A percentile compares a stretch with the other conserved stretches of the same genome.
phyloP scores from a whole-genome alignment of 2,797 vertebrate genomes.

The Gadopsis marmoratus region DNA sequence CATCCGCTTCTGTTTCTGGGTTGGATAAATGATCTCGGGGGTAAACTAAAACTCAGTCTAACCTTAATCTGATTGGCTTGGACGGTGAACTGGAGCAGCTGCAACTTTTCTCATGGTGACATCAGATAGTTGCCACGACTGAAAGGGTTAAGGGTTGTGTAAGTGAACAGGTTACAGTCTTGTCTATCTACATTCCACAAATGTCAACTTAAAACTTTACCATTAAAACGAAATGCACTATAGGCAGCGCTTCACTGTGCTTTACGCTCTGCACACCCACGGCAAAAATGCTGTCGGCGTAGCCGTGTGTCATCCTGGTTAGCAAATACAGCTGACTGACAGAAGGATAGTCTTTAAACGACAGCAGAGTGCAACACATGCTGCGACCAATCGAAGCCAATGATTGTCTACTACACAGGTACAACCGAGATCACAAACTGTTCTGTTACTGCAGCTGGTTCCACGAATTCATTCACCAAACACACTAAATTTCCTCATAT shows the following conservation, averaged over 20 bases:
- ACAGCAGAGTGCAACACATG: slow-evolving; percentile 27
- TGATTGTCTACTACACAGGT: slow-evolving; percentile 87
- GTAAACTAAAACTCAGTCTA: not conserved
- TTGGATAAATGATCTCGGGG: slow-evolving; percentile 10
- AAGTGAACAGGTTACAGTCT: slow-evolving; percentile 3
- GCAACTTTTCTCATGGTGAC: not conserved
- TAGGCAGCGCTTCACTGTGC: not conserved
- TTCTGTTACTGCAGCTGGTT: slow-evolving; percentile 58
- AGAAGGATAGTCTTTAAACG: slow-evolving; percentile 1
- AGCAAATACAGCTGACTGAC: slow-evolving; percentile 11
- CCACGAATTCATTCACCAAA: slow-evolving; percentile 14
- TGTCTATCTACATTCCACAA: slow-evolving; percentile 44
- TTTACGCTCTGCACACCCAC: slow-evolving; percentile 7
- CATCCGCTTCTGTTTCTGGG: not conserved
- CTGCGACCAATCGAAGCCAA: slow-evolving; percentile 52
- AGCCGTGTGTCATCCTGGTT: not conserved
- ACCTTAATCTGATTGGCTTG: slow-evolving; percentile 6
- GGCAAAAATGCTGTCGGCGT: slow-evolving; percentile 1
- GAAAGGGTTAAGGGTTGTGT: not conserved
- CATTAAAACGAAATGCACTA: slow-evolving; percentile 13
- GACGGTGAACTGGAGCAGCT: not conserved
- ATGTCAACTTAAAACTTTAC: slow-evolving; percentile 23
- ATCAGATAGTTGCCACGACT: not conserved
- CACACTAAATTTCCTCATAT: slow-evolving; percentile 35
- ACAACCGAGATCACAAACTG: slow-evolving; percentile 71